Conservation (phyloP, 2,888 invertebrate species). For the Parnassius apollo region DNA sequence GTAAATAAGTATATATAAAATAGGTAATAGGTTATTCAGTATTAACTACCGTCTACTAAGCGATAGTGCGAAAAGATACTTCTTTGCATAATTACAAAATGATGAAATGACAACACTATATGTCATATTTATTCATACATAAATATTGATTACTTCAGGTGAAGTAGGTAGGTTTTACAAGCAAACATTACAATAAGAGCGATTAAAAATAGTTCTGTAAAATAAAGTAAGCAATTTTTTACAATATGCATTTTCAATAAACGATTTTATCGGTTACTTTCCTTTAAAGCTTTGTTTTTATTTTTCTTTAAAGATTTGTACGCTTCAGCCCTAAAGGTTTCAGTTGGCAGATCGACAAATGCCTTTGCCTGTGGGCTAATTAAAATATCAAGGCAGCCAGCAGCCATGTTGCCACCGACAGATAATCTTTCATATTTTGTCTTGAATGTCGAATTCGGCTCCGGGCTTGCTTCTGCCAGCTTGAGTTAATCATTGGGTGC, state of each 20-base stretch:
- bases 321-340: conserved; percentile 54
- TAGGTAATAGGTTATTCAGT: too few species aligned
- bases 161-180: too few species aligned
- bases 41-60: too few species aligned
- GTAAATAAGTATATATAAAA: too few species aligned
- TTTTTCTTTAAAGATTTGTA: conserved; percentile 1
- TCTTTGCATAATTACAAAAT: too few species aligned
- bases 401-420: conserved; percentile 57
- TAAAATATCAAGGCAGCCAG: conserved; percentile 65
- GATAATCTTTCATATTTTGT: conserved; percentile 78
- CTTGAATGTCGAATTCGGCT: conserved; percentile 59
- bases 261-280: neutral
- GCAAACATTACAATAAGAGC: too few species aligned
- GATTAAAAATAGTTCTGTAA: too few species aligned
- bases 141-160: too few species aligned
- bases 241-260: conserved; percentile 9
- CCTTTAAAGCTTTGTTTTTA: neutral
- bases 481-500: conserved; percentile 27
- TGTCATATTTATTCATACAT: too few species aligned
- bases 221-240: too few species aligned
- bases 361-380: conserved; percentile 76
- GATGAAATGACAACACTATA: too few species aligned
- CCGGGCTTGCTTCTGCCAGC: conserved; percentile 32
- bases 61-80: too few species aligned
- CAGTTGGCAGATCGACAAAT: conserved; percentile 63